Percentiles rank a stretch among this genome's conserved stretches.
Conservation (phyloP, 2,113 vertebrate genomes). For the Erpornis zantholeuca region DNA sequence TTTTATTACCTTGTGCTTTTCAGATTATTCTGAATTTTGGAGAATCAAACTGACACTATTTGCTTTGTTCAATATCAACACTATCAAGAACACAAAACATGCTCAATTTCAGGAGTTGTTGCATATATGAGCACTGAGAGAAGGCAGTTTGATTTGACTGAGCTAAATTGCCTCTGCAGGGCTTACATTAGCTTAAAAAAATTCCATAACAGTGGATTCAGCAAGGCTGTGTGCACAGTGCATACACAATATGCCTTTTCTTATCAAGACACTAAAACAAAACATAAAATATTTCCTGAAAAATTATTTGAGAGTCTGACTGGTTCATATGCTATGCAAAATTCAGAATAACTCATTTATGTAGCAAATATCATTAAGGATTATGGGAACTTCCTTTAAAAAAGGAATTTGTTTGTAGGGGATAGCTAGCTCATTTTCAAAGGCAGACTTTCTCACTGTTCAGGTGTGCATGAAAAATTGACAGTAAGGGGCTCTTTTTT, state of each 20-base stretch:
- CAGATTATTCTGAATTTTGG: conserved; percentile 51
- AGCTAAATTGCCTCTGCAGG: conserved; percentile 14
- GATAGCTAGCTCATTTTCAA: neutral
- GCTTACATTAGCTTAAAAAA: neutral
- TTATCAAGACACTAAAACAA: conserved; percentile 14
- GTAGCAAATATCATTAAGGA: neutral
- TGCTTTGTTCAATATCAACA: conserved; percentile 8
- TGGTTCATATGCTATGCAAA: neutral
- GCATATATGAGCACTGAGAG: conserved; percentile 17
- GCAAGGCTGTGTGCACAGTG: neutral
- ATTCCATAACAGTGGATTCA: neutral
- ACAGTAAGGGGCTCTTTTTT: neutral
- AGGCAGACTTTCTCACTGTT: neutral
- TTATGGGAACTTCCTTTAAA: neutral
- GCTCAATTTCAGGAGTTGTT: conserved; percentile 2
- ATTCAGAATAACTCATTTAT: neutral
- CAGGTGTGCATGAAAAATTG: neutral
- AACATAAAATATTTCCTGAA: neutral
- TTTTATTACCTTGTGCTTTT: conserved; percentile 47
- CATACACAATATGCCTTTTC: neutral
- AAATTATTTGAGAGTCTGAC: neutral
- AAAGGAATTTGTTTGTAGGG: neutral
- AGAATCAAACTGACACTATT: conserved; percentile 56
- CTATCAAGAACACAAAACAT: conserved; percentile 1
- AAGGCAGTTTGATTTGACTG: conserved; percentile 31